phyloP scores from a whole-genome alignment of 2,797 vertebrate species.

The Aeoliscus strigatus region DNA sequence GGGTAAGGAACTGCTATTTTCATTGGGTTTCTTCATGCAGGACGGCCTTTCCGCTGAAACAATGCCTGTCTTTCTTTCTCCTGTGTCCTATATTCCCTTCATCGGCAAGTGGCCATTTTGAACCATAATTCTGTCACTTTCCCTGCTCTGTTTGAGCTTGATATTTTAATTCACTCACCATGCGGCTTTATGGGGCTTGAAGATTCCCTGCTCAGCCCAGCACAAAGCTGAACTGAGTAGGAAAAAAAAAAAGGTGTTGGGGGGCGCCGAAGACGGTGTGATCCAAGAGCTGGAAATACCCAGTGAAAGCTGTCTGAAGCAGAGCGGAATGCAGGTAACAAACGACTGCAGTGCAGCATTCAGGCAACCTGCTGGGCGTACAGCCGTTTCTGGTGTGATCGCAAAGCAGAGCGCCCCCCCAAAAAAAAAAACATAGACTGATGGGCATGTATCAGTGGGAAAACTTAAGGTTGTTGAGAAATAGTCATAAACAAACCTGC shows the following conservation, averaged over 20 bases:
- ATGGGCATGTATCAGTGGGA: conserved; percentile 6
- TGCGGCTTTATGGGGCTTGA: conserved; percentile 42
- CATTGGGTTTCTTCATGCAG: conserved; percentile 22
- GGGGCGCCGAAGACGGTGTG: not conserved
- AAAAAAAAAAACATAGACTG: conserved; percentile 1
- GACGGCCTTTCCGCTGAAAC: conserved; percentile 13
- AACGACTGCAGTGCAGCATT: conserved; percentile 21
- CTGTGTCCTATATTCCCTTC: conserved; percentile 39
- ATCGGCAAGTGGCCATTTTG: conserved; percentile 48
- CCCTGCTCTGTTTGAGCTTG: conserved; percentile 50
- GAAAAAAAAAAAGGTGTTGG: not conserved
- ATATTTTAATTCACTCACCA: conserved; percentile 62
- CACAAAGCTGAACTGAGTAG: conserved; percentile 35
- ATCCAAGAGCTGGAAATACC: conserved; percentile 11
- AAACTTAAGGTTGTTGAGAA: too few relatives aligned
- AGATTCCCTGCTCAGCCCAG: conserved; percentile 15
- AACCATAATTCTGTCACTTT: conserved; percentile 60
- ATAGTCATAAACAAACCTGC: too few relatives aligned
- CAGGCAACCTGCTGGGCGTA: conserved; percentile 19
- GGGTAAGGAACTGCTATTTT: conserved; percentile 20
- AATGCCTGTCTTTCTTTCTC: too few relatives aligned
- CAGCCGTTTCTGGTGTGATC: conserved; percentile 37
- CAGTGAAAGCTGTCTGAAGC: conserved; percentile 2
- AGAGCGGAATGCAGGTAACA: conserved; percentile 34
- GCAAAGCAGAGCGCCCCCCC: conserved; percentile 10